These are phyloP conservation scores for Hippopotamyrus pictus DNA, from an alignment of 2,797 vertebrate genomes.

Conservation along the genomic window DNA sequence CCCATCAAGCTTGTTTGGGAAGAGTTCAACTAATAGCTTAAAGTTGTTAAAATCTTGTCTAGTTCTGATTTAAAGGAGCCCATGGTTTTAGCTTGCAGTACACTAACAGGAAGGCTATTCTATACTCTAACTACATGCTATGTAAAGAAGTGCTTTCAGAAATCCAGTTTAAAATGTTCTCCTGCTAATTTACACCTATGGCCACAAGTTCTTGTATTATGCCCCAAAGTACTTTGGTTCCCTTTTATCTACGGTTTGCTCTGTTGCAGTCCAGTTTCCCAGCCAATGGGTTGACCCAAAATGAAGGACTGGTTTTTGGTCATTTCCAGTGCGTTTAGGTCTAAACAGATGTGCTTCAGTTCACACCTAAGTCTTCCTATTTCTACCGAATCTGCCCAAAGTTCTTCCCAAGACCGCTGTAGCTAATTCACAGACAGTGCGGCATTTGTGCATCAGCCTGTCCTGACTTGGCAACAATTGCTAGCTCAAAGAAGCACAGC, in stretches of 20 bases:
- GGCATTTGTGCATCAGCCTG: not conserved
- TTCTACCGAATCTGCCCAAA: not conserved
- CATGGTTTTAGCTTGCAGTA: not conserved
- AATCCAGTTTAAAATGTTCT: not conserved
- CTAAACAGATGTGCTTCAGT: not conserved
- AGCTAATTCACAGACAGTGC: not conserved
- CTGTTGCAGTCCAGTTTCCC: not conserved
- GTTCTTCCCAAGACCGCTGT: not conserved
- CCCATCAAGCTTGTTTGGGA: not conserved
- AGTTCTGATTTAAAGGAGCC: not conserved
- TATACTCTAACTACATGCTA: not conserved
- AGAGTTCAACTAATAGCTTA: not conserved
- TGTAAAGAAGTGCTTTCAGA: not conserved
- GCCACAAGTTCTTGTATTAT: not conserved
- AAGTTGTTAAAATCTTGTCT: not conserved
- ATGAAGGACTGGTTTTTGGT: not conserved
- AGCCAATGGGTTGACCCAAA: not conserved
- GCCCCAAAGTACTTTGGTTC: not conserved
- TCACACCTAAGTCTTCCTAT: not conserved
- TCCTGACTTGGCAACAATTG: not conserved
- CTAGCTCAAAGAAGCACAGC: not conserved
- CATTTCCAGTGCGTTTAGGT: not conserved
- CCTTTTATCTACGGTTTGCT: not conserved
- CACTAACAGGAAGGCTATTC: not conserved
- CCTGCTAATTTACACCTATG: not conserved